phyloP scores from a whole-genome alignment of 1,140 invertebrate genomes.

The Arion vulgaris region DNA sequence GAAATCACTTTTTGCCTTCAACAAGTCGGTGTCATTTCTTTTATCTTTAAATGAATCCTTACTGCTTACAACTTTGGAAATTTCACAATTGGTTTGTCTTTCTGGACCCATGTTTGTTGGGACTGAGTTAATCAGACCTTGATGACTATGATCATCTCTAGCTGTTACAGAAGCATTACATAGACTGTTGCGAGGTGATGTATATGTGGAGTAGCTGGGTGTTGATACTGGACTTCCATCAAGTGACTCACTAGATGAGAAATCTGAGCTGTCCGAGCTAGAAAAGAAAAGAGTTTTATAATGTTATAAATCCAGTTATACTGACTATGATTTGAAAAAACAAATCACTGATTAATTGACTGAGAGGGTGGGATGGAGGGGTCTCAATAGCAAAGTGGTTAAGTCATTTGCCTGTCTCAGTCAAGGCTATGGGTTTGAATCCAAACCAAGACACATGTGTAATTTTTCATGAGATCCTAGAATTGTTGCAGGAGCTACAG shows the following conservation, averaged over 20 bases:
- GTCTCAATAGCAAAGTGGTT: too few relatives aligned
- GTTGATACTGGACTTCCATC: conserved; percentile 52
- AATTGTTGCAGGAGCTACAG: too few relatives aligned
- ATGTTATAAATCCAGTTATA: too few relatives aligned
- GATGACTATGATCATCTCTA: not conserved
- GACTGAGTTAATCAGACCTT: not conserved
- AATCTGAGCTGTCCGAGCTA: conserved; percentile 40
- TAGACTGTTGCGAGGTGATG: conserved; percentile 59
- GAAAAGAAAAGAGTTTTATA: not conserved
- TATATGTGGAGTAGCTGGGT: conserved; percentile 59
- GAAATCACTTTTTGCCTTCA: not conserved
- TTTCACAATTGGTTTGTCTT: not conserved
- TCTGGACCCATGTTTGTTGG: not conserved
- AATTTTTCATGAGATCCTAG: too few relatives aligned
- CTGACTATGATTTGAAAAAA: too few relatives aligned
- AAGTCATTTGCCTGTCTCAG: too few relatives aligned
- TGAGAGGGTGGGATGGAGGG: too few relatives aligned
- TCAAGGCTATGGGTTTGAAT: too few relatives aligned
- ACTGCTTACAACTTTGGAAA: not conserved
- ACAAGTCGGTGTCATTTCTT: not conserved
- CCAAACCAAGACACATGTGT: too few relatives aligned
- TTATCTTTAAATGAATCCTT: not conserved
- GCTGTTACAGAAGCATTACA: conserved; percentile 37
- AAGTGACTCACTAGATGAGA: conserved; percentile 48
- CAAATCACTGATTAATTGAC: too few relatives aligned